Conservation (phyloP, 2,113 vertebrate species). For the Triplophysa rosa region DNA sequence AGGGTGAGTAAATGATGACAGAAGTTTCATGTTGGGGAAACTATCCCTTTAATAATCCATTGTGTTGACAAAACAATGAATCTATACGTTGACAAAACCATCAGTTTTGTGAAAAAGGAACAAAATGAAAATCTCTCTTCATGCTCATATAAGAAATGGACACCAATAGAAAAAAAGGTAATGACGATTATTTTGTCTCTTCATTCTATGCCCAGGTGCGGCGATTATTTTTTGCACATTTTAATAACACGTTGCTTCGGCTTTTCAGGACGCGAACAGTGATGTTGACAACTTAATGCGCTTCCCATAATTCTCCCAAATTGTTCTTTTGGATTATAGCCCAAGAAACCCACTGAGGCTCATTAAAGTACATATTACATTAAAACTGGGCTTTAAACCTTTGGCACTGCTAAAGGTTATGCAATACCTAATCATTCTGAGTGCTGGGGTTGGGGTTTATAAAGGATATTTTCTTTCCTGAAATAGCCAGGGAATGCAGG, state of each 20-base stretch:
- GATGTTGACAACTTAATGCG: conserved; percentile 73
- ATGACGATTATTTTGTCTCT: conserved; percentile 13
- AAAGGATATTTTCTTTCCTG: conserved; percentile 54
- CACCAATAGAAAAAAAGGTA: conserved; percentile 17
- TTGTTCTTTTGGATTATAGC: conserved; percentile 71
- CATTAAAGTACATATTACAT: conserved; percentile 69
- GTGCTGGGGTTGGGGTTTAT: conserved; percentile 66
- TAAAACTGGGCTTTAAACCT: conserved; percentile 70
- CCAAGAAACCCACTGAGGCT: conserved; percentile 60
- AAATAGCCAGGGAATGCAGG: conserved; percentile 53
- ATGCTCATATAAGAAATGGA: conserved; percentile 31
- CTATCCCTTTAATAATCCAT: conserved; percentile 22
- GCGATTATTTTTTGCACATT: conserved; percentile 32
- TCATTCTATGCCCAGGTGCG: conserved; percentile 24
- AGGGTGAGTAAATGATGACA: too few species aligned
- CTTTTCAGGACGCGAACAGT: conserved; percentile 58
- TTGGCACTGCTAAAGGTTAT: conserved; percentile 66
- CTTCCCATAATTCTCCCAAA: conserved; percentile 73
- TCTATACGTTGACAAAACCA: conserved; percentile 39
- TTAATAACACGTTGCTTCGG: conserved; percentile 48
- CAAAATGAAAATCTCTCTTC: conserved; percentile 19
- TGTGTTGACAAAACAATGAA: conserved; percentile 42
- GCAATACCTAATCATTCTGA: conserved; percentile 73
- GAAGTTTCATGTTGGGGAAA: too few species aligned
- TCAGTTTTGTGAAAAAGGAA: conserved; percentile 2